Base-by-base conservation (phyloP, 2,113 vertebrate species). In the Falcunculus frontatus region DNA sequence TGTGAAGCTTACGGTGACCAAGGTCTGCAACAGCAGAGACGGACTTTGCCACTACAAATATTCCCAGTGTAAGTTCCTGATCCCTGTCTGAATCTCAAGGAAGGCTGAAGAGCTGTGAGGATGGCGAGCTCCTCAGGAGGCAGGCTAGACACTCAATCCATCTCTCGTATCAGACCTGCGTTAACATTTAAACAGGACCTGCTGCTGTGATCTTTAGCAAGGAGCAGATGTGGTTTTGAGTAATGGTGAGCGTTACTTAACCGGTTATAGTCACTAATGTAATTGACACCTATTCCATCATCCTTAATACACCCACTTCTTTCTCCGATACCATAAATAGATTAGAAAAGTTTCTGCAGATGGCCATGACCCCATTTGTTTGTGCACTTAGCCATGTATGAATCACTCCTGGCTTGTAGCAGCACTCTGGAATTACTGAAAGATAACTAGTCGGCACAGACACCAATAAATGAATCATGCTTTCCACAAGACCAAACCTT, bases 391-490 rank as follows among this genome's bases (percentile, higher is more conserved):
- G 95, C 95, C 95, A 84, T 65, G 80, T 76, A 84, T 98, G 98
- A 98, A 97, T 98, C 98, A 98, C 87, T 89, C 93, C 93, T 86
- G 97, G 98, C 98, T 98, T 97, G 63, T 80, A 87, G 89, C 89
- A 89, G 96, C 88, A 87, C 90, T 97, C 94, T 97, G 97, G 93
- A 98, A 97, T 93, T 97, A 97, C 97, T 96, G 97, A 96, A 95
- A 62, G 97, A 96, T 96, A 97, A 97, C 96, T 95, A 97, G 96
- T 96, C 68, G 83, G 96, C 94, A 83, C 96, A 98, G 98, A 98
- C 98, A 98, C 97, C 98, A 96, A 98, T 97, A 98, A 98, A 98
- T 98, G 98, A 98, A 98, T 98, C 98, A 98, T 73, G 93, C 96
- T 98, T 98, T 98, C 98, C 97, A 93, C 96, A 98, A 97, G 97